Base-by-base conservation (phyloP, 2,888 invertebrate genomes). In the Andrena haemorrhoa region DNA sequence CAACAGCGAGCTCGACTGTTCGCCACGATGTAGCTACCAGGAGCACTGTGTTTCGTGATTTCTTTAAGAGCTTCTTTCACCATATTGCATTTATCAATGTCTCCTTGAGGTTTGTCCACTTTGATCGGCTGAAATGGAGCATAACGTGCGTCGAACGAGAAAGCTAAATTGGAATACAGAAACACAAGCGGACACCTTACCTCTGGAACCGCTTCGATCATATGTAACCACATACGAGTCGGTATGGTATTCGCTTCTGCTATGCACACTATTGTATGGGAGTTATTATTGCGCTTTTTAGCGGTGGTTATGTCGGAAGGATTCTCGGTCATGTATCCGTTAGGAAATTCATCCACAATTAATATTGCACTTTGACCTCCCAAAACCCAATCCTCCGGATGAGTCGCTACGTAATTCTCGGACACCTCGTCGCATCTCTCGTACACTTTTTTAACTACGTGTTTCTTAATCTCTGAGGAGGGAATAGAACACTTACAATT, bases 321-420 rank as follows among this genome's bases (percentile, higher is more conserved):
- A 6, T 94, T 95, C 51, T 95, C 94, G 63, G 95, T 93, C 93
- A 95, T 96, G 72, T 95, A 94, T 63, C 96, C 96, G 89, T 95
- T 95, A 0, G 96, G 96, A 91, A 95, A 96, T 91, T 96, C 94
- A 86, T 96, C 96, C 0, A 96, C 95, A 12, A 96, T 93, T n/a
- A 96, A 95, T 56, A 96, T 95, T 65, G 94, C 94, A 85, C 95
- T 95, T 41, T 94, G 94, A 0, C 96, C 96, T 0, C 96, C 96
- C 0, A 96, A 92, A 81, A 93, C 92, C 94, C 95, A 92, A 83
- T 95, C 92, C 89, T 94, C 93, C 89, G 95, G 86, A 93, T 95
- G 92, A 90, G 93, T 85, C 92, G 94, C 90, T 91, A 94, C 92
- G 83, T 95, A 95, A 82, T 91, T 92, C 82, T 94, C 94, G 0